Evolutionary conservation across 2,797 vertebrate species (phyloP), one percentile per base, ranked within the genome.

Genomic region (Ptychadena robeensis): DNA sequence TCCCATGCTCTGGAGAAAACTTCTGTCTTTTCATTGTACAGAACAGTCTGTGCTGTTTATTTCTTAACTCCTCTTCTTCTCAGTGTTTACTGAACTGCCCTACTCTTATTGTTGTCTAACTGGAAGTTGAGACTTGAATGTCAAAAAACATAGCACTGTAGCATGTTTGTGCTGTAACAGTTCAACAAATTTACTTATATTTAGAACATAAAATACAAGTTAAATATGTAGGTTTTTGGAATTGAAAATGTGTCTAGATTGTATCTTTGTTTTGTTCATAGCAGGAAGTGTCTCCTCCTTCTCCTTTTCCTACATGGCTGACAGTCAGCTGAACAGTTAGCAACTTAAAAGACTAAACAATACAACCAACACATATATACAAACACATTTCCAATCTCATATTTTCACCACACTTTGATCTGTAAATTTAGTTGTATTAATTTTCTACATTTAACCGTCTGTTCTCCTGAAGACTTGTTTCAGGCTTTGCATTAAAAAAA

Each of bases 21-120:
- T 34, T 73, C 82, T 63, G 71, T 28, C 18, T 64, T 48, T 48
- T 85, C 38, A 80, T 80, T 80, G 78, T 75, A 80, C 71, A 69
- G 78, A 76, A 85, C 83, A 85, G 22, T 80, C n/a, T 81, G 83
- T 85, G 38, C 78, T 57, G 37, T 81, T 80, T 85, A 65, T 69
- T 27, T 81, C 78, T 71, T 28, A 79, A n/a, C 15, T 32, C 22
- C 61, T 69, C 37, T 68, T 57, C n/a, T 25, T 25, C 22, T 53
- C 9, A 34, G 11, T 70, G 37, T 80, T 80, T 74, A 74, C 53
- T 31, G 64, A 30, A n/a, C 32, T 69, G 32, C 57, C 27, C 57
- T 70, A 37, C 32, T 25, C 32, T 73, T 35, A 30, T 57, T 61
- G 53, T 72, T 64, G 70, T 66, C 38, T 76, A 30, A 64, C 32